Evolutionary conservation across 2,888 invertebrate genomes (phyloP).

Genomic region (Acronicta aceris): DNA sequence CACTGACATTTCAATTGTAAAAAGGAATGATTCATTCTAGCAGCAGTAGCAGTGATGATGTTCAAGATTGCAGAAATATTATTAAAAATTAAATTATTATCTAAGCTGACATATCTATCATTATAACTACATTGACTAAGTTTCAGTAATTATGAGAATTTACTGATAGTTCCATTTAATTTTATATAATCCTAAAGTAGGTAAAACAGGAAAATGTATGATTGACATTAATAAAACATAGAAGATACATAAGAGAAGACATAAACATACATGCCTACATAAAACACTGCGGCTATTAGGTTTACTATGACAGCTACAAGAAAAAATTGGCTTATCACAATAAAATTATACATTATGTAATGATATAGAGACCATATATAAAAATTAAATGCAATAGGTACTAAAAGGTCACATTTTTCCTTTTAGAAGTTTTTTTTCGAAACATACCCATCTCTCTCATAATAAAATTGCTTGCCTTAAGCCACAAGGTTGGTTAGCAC

Average conservation of each 20-base stretch:
- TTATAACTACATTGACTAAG: conserved; percentile 4
- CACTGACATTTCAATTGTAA: conserved; percentile 30
- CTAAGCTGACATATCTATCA: not conserved
- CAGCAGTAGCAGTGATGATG: conserved; percentile 2
- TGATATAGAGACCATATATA: not conserved
- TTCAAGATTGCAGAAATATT: conserved; percentile 8
- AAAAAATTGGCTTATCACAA: not conserved
- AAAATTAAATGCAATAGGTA: conserved; percentile 31
- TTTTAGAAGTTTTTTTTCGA: conserved; percentile 2
- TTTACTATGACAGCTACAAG: not conserved
- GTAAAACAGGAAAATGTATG: not conserved
- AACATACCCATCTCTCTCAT: conserved; percentile 18
- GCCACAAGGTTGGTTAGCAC: no score
- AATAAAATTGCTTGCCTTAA: conserved; percentile 11
- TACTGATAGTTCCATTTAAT: not conserved
- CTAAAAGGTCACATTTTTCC: conserved; percentile 11
- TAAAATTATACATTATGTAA: not conserved
- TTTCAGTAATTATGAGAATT: conserved; percentile 2
- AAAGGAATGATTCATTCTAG: conserved; percentile 22
- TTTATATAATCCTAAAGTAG: not conserved
- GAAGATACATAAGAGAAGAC: not conserved
- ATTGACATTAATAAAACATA: not conserved
- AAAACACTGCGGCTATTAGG: not conserved
- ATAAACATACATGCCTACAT: not conserved
- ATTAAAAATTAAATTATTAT: not conserved